Conservation (phyloP, 2,113 vertebrate species). For the Chlamydotis undulata region DNA sequence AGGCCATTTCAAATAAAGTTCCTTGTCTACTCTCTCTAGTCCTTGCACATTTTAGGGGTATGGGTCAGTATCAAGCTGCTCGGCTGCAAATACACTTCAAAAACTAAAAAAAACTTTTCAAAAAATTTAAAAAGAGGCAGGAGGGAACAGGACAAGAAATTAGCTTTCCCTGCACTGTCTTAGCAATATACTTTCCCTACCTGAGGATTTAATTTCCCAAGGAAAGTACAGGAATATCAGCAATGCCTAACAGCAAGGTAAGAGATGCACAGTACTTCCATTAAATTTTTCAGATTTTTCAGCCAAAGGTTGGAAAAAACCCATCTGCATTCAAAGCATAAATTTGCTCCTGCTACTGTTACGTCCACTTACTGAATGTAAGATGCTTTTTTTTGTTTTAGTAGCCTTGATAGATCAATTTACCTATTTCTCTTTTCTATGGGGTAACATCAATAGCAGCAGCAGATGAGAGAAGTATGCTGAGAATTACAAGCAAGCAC, state of each 20-base stretch:
- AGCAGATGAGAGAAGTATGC: neutral
- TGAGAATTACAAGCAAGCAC: neutral
- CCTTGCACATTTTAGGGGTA: neutral
- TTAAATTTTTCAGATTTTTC: neutral
- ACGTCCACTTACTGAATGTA: neutral
- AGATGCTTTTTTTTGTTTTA: neutral
- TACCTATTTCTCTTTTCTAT: neutral
- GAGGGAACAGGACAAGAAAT: neutral
- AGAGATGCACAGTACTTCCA: neutral
- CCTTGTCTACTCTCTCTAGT: neutral
- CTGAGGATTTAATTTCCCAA: neutral
- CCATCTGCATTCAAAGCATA: neutral
- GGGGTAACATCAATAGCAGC: neutral
- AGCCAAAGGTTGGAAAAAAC: neutral
- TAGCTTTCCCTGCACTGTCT: neutral
- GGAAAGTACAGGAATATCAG: neutral
- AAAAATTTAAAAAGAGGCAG: neutral
- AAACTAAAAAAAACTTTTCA: neutral
- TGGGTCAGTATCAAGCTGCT: neutral
- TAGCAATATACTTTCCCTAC: neutral
- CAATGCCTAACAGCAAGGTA: neutral
- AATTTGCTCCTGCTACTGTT: neutral
- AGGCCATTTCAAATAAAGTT: neutral
- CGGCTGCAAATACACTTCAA: neutral
- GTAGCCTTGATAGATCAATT: neutral